Conservation (phyloP, 2,888 invertebrate species). For the Leistus spinibarbis region DNA sequence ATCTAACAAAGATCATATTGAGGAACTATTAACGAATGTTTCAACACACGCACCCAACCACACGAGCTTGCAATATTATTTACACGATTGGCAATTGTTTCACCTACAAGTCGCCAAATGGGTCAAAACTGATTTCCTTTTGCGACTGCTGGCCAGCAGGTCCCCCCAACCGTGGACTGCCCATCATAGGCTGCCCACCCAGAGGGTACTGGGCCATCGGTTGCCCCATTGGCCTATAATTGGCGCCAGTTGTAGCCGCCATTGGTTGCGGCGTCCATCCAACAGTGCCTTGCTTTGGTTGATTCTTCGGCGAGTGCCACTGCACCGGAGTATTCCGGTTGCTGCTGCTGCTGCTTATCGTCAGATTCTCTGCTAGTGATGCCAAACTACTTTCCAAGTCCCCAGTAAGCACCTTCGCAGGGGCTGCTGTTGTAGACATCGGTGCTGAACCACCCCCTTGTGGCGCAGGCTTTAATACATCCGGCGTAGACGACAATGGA, state of each 20-base stretch:
- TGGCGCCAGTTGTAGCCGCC: conserved; percentile 84
- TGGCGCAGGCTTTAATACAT: conserved; percentile 65
- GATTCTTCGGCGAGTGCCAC: conserved; percentile 78
- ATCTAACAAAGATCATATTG: background rate
- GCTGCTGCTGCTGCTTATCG: conserved; percentile 71
- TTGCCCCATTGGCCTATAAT: conserved; percentile 79
- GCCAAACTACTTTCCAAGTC: conserved; percentile 94
- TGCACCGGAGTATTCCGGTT: conserved; percentile 69
- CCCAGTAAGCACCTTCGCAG: conserved; percentile 76
- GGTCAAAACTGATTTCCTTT: conserved; percentile 54
- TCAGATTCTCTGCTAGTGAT: conserved; percentile 90
- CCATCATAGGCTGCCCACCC: conserved; percentile 44
- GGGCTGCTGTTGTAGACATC: conserved; percentile 51
- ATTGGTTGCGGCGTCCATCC: conserved; percentile 87
- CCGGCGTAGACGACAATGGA: conserved; percentile 61
- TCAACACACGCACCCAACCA: background rate
- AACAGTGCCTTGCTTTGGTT: conserved; percentile 78
- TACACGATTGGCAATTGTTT: background rate
- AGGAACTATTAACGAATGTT: background rate
- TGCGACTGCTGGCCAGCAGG: conserved; percentile 50
- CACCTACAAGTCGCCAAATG: conserved; percentile 57
- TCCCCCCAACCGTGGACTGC: conserved; percentile 46
- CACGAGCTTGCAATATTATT: background rate
- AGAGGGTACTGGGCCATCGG: conserved; percentile 43
- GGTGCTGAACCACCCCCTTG: conserved; percentile 47